phyloP scores from a whole-genome alignment of 2,797 vertebrate genomes.

The Craterocephalus amniculus region DNA sequence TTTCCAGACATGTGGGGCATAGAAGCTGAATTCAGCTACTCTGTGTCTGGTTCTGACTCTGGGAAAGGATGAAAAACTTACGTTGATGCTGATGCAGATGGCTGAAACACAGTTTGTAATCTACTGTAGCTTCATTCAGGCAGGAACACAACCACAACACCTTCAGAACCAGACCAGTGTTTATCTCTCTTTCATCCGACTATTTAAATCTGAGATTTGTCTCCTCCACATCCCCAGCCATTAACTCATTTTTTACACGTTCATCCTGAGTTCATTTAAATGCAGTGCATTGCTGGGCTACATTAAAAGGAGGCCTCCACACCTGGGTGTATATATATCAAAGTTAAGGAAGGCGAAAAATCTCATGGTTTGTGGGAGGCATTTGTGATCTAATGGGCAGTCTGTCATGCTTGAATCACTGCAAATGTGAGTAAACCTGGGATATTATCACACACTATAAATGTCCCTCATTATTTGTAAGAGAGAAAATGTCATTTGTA shows the following conservation, averaged over 20 bases:
- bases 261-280: neutral
- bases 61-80: no score
- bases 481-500: neutral
- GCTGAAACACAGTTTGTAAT: neutral
- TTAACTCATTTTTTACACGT: neutral
- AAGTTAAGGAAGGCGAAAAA: neutral
- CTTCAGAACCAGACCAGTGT: neutral
- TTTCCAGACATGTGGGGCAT: no score
- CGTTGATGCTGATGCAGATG: neutral
- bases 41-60: no score
- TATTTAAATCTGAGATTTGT: neutral
- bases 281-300: neutral
- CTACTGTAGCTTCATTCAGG: neutral
- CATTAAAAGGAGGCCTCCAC: no score
- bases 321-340: neutral
- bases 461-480: neutral
- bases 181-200: neutral
- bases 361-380: neutral
- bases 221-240: neutral
- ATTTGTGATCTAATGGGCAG: neutral
- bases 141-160: neutral
- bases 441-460: neutral
- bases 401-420: neutral
- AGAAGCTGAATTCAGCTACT: no score
- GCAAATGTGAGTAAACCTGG: neutral